A percentile compares a stretch with the other conserved stretches of the same genome.
Conservation (phyloP, 2,888 invertebrate genomes). For the Germaria angustata region DNA sequence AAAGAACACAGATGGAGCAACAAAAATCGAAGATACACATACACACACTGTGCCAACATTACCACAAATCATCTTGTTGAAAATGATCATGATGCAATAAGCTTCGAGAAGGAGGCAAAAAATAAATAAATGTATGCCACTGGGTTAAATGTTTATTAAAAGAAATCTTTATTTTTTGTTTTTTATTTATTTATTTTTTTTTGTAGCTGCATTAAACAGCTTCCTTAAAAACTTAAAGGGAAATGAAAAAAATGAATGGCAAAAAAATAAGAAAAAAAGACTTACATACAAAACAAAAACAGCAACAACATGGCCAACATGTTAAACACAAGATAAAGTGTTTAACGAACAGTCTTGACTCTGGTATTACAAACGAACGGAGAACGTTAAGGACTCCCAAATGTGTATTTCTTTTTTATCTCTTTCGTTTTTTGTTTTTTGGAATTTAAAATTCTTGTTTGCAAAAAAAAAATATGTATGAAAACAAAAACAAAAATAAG, state of each 20-base stretch:
- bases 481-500: not conserved
- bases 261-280: not conserved
- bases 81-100: constrained; percentile 66
- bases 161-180: constrained; percentile 46
- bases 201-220: constrained; percentile 36
- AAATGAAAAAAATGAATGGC: constrained; percentile 1
- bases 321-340: constrained; percentile 56
- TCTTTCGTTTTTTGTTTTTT: constrained; percentile 7
- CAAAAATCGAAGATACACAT: not conserved
- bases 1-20: not conserved
- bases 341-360: constrained; percentile 23
- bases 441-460: constrained; percentile 55
- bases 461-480: not conserved
- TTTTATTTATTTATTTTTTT: no score
- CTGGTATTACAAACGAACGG: not conserved
- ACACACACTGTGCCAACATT: constrained; percentile 7
- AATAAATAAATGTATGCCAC: constrained; percentile 63
- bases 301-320: constrained; percentile 33
- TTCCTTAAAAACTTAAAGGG: constrained; percentile 53
- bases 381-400: constrained; percentile 49
- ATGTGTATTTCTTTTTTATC: constrained; percentile 11
- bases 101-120: constrained; percentile 26
- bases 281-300: not conserved
- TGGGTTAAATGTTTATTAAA: constrained; percentile 67
- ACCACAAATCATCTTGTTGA: constrained; percentile 57